Evolutionary conservation across 2,888 invertebrate genomes (phyloP).

Genomic region (Eustalomyia histrio): DNA sequence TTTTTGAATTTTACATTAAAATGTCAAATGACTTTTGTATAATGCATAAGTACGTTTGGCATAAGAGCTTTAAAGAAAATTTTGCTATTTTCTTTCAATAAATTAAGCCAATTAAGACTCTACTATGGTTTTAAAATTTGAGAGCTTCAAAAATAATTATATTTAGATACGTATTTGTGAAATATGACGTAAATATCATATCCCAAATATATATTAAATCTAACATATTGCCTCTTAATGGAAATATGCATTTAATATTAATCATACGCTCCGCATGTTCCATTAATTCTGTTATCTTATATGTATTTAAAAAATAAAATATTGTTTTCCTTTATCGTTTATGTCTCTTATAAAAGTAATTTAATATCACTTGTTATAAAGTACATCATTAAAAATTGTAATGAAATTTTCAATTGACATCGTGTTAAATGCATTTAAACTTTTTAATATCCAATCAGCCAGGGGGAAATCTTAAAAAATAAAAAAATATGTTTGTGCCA

Average conservation of each 20-base stretch:
- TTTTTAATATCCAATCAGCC: slow-evolving; percentile 14
- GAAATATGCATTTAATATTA: not conserved
- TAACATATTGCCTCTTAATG: no score
- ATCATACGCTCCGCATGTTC: not conserved
- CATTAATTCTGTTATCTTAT: not conserved
- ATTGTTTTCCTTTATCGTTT: slow-evolving; percentile 31
- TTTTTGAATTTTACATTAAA: no score
- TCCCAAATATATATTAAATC: no score
- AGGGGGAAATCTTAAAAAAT: not conserved
- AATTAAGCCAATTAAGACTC: no score
- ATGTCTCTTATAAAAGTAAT: slow-evolving; percentile 29
- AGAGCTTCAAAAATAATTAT: no score
- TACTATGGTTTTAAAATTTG: no score
- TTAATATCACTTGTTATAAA: slow-evolving; percentile 35
- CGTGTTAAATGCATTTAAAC: slow-evolving; percentile 21
- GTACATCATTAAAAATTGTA: slow-evolving; percentile 30
- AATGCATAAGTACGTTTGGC: no score
- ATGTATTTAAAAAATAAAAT: not conserved
- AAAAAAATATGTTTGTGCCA: not conserved
- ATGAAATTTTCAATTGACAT: slow-evolving; percentile 42
- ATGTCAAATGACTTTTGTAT: no score
- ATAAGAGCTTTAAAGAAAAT: no score
- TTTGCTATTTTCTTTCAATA: no score
- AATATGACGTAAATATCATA: no score
- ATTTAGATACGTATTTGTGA: no score